Conservation (phyloP, 2,888 invertebrate species). For the Melieria omissa region DNA sequence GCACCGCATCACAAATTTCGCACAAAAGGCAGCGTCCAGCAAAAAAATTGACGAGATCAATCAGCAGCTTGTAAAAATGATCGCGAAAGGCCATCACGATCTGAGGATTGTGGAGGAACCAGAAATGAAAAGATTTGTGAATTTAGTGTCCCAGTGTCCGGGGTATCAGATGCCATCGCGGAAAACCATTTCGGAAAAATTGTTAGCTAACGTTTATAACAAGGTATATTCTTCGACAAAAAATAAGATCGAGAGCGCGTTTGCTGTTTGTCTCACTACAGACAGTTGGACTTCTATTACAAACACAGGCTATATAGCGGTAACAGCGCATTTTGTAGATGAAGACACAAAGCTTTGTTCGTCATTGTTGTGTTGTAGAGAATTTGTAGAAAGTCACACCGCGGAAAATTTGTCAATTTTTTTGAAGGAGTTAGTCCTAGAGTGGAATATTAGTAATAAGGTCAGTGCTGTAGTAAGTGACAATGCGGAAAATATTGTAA, state of each 20-base stretch:
- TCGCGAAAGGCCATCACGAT: constrained; percentile 10
- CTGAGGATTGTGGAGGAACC: constrained; percentile 14
- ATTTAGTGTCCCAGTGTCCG: neutral
- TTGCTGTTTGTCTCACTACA: too few relatives aligned
- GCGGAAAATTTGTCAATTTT: constrained; percentile 19
- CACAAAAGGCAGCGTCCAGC: neutral
- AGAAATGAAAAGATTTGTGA: neutral
- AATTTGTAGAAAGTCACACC: constrained; percentile 13
- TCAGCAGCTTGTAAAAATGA: constrained; percentile 5
- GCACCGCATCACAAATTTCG: neutral
- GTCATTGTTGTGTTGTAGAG: neutral
- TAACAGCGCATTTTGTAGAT: constrained; percentile 20
- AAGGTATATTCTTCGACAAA: too few relatives aligned
- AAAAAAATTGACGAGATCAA: neutral
- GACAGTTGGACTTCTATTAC: too few relatives aligned
- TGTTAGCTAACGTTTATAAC: too few relatives aligned
- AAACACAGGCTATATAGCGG: neutral
- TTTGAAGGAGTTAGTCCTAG: constrained; percentile 5
- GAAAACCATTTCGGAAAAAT: too few relatives aligned
- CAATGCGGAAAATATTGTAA: constrained; percentile 34
- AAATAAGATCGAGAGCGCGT: too few relatives aligned
- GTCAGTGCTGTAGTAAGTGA: constrained; percentile 23
- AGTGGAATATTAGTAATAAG: constrained; percentile 38
- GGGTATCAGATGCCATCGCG: neutral
- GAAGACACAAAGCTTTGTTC: constrained; percentile 8